These are phyloP conservation scores for Patella ulyssiponensis DNA, from an alignment of 2,888 invertebrate genomes.

Conservation along the genomic window DNA sequence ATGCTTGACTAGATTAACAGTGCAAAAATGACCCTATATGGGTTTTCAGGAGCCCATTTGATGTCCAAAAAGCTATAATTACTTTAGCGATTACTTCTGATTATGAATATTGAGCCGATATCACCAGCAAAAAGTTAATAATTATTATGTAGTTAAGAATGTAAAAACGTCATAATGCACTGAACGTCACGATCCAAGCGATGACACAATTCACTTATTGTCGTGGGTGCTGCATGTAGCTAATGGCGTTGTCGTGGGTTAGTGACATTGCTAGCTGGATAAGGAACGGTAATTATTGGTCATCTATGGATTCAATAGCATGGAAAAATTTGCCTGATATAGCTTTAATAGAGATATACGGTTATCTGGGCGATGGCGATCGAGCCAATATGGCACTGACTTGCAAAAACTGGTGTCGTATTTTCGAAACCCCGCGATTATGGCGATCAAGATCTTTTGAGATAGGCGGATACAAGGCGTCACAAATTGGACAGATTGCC, in stretches of 20 bases:
- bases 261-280: conserved; percentile 12
- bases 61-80: too few species aligned
- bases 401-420: conserved; percentile 36
- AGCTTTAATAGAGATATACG: conserved; percentile 32
- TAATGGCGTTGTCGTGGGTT: conserved; percentile 21
- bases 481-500: conserved; percentile 40
- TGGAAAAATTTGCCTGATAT: conserved; percentile 34
- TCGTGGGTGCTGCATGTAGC: background rate
- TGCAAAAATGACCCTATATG: too few species aligned
- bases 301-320: conserved; percentile 21
- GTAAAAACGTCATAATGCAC: too few species aligned
- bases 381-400: conserved; percentile 31
- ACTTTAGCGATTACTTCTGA: too few species aligned
- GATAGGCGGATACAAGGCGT: conserved; percentile 49
- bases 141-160: too few species aligned
- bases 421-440: conserved; percentile 34
- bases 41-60: too few species aligned
- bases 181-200: too few species aligned
- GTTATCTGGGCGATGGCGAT: conserved; percentile 32
- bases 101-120: too few species aligned
- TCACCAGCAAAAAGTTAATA: too few species aligned
- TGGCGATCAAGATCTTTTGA: conserved; percentile 44
- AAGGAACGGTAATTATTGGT: background rate
- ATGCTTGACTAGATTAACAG: too few species aligned
- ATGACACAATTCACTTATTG: too few species aligned